Percentiles rank a stretch among this genome's conserved stretches.
phyloP scores from a whole-genome alignment of 2,113 vertebrate species.

The Alaudala cheleensis region DNA sequence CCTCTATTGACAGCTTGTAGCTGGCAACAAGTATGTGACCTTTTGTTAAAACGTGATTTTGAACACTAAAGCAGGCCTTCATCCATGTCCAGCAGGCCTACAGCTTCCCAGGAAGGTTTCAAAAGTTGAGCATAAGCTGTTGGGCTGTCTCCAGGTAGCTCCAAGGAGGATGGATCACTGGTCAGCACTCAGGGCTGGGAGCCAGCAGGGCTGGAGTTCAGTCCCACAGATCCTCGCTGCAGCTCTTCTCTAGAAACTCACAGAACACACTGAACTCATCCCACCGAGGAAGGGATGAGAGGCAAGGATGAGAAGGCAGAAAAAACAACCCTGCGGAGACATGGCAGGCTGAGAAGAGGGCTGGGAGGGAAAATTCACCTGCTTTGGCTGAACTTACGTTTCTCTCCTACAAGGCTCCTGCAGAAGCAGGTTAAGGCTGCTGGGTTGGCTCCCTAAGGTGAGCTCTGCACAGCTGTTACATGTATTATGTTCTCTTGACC shows the following conservation, averaged over 20 bases:
- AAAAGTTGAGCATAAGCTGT: neutral
- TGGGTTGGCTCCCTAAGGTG: neutral
- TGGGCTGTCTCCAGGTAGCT: neutral
- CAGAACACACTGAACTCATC: neutral
- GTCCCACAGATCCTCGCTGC: rapidly evolving
- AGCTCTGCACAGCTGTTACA: neutral
- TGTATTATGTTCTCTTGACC: neutral
- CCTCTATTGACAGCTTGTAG: neutral
- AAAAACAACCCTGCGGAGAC: neutral
- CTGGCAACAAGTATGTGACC: neutral
- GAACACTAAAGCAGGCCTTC: neutral
- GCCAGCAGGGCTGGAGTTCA: neutral
- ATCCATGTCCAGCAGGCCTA: neutral
- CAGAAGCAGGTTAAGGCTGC: neutral
- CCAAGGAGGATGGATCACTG: neutral
- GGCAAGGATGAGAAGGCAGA: neutral
- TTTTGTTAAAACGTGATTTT: neutral
- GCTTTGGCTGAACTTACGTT: neutral
- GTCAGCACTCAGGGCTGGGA: neutral
- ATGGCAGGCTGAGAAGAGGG: neutral
- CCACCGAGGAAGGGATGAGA: neutral
- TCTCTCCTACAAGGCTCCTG: neutral
- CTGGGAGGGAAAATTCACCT: neutral
- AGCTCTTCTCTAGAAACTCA: neutral
- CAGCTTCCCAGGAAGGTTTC: neutral